Evolutionary conservation across 1,140 invertebrate species (phyloP).

Genomic region (Leptonema lineaticorne): DNA sequence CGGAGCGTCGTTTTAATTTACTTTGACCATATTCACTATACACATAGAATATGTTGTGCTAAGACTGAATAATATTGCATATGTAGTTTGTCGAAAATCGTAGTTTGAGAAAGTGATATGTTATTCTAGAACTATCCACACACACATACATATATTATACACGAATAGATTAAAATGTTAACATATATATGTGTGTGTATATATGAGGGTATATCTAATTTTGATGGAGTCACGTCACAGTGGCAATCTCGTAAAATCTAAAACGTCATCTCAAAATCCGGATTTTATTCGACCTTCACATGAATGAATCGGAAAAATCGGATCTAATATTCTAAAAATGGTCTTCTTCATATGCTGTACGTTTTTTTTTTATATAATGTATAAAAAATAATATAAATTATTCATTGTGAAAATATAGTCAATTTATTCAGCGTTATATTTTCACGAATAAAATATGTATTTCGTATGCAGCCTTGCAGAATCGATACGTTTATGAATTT

Average conservation of each 20-base stretch:
- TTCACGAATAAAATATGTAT: neutral
- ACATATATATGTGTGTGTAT: neutral
- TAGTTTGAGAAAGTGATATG: neutral
- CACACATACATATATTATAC: neutral
- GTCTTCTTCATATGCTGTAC: neutral
- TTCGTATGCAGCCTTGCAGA: neutral
- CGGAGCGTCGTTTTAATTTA: too few relatives aligned
- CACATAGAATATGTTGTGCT: neutral
- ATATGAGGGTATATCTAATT: neutral
- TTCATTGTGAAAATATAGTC: too few relatives aligned
- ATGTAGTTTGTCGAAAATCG: neutral
- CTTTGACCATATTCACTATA: too few relatives aligned
- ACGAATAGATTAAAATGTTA: neutral
- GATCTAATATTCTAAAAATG: neutral
- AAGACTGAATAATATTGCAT: neutral
- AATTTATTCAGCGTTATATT: too few relatives aligned
- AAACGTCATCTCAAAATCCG: slow-evolving; percentile 39
- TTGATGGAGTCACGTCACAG: slow-evolving; percentile 23
- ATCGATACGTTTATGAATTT: neutral
- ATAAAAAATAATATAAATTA: too few relatives aligned
- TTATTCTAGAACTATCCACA: neutral
- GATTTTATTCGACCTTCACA: slow-evolving; percentile 25
- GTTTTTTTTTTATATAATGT: too few relatives aligned
- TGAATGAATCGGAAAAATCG: slow-evolving; percentile 4
- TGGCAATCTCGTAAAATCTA: slow-evolving; percentile 39